Percentiles rank a stretch among this genome's conserved stretches.
These are phyloP conservation scores for Polyodon spathula DNA, from an alignment of 2,113 vertebrate genomes.

Conservation along the genomic window DNA sequence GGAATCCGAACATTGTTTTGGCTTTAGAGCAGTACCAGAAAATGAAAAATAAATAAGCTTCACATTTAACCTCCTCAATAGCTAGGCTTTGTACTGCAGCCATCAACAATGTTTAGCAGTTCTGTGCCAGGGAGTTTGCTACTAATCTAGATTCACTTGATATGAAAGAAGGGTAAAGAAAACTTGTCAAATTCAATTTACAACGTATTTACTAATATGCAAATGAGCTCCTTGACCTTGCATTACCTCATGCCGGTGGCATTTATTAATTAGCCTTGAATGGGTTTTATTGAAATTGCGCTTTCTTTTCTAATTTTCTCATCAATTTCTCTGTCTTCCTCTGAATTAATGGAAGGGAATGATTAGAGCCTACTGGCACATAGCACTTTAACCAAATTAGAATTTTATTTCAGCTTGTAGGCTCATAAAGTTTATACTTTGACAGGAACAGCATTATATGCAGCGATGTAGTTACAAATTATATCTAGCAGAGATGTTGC, in stretches of 20 bases:
- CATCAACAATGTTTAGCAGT: slow-evolving; percentile 6
- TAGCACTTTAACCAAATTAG: slow-evolving; percentile 9
- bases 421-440: slow-evolving; percentile 1
- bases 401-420: slow-evolving; percentile 5
- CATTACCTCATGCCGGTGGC: slow-evolving; percentile 21
- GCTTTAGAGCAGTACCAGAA: no score
- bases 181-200: slow-evolving; percentile 14
- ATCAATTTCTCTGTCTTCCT: slow-evolving; percentile 19
- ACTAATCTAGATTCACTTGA: slow-evolving; percentile 30
- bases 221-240: slow-evolving; percentile 18
- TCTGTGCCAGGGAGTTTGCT: slow-evolving; percentile 11
- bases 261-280: slow-evolving; percentile 30
- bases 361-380: slow-evolving; percentile 5
- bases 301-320: slow-evolving; percentile 19
- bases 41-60: background rate
- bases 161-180: slow-evolving; percentile 11
- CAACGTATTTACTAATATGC: slow-evolving; percentile 10
- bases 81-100: slow-evolving; percentile 11
- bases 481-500: background rate
- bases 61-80: background rate
- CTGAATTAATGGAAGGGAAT: slow-evolving; percentile 21
- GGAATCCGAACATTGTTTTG: no score
- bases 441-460: background rate
- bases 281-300: slow-evolving; percentile 15
- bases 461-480: background rate